Base-by-base conservation (phyloP, 2,797 vertebrate genomes). In the Epinephelus coioides region DNA sequence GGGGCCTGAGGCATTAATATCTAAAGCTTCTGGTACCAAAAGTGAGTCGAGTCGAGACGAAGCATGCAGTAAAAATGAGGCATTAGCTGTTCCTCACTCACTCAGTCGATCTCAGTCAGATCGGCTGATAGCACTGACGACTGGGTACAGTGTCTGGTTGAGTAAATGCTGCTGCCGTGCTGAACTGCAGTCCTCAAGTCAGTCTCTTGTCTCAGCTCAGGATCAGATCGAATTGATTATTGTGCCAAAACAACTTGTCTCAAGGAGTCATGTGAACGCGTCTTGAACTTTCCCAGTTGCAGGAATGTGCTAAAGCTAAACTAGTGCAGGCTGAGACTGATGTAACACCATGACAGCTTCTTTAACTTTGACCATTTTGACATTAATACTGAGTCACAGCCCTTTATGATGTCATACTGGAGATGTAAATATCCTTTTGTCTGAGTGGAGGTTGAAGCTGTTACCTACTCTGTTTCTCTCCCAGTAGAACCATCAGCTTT, bases 71-170 rank as follows among this genome's bases (percentile, higher is more conserved):
- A 12, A 2, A 43, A 43, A 43, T 12, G 40, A 43, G 40, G 55
- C 61, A 59, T 63, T 66, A 76, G 69, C 60, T 23, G 54, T 40
- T 57, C 64, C 34, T 47, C 0, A 43, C 0, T 60, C 4, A 78
- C 77, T 59, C 47, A 2, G 0, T 51, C 56, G 40, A 60, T 76
- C 34, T 69, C 21, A 53, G 69, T 76, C 21, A 61, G 69, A 65
- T 87, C 69, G 81, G 82, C 79, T 77, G 83, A 80, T 44, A 23
- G 25, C 38, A n/a, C 47, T 49, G 57, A 73, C 57, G 63, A 49
- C 34, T 47, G n/a, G 61, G 25, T 60, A 51, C 68, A 74, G 66
- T 50, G 3, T 57, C 67, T 56, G 63, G 38, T 61, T 44, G 21
- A 71, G 19, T 55, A 30, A 47, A 59, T 14, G 59, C 12, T 27